phyloP scores from a whole-genome alignment of 2,888 invertebrate species.

The Cheilosia grossa region DNA sequence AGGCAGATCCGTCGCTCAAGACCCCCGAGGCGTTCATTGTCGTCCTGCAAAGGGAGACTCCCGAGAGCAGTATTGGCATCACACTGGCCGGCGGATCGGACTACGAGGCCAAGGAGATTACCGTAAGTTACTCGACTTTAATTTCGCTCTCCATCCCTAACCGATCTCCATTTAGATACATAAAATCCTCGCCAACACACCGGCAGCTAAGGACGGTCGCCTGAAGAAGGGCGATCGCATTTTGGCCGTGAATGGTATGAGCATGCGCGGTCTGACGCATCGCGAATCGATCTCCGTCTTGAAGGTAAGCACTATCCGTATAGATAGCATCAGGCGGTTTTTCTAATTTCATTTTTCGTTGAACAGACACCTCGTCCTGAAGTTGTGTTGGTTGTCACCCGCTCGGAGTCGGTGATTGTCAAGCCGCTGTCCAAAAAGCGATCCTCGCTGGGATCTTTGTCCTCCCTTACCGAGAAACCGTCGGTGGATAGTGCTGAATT shows the following conservation, averaged over 20 bases:
- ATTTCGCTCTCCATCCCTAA: not conserved
- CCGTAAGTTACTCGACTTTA: slow-evolving; percentile 85
- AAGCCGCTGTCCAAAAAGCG: slow-evolving; percentile 82
- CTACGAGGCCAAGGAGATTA: slow-evolving; percentile 96
- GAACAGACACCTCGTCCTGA: slow-evolving; percentile 89
- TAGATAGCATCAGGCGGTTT: not conserved
- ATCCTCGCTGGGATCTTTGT: slow-evolving; percentile 82
- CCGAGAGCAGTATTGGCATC: slow-evolving; percentile 91
- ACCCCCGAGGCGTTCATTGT: slow-evolving; percentile 87
- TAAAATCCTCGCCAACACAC: slow-evolving; percentile 92
- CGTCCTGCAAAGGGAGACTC: slow-evolving; percentile 87
- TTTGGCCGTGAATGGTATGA: slow-evolving; percentile 93
- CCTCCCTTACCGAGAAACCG: slow-evolving; percentile 82
- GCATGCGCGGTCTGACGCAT: slow-evolving; percentile 93
- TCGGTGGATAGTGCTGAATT: slow-evolving; percentile 78
- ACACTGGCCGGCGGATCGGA: slow-evolving; percentile 95
- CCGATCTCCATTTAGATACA: slow-evolving; percentile 86
- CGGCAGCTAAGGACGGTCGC: slow-evolving; percentile 93
- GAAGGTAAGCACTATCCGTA: slow-evolving; percentile 85
- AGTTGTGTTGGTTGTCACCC: slow-evolving; percentile 90
- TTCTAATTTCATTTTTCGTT: slow-evolving; percentile 54
- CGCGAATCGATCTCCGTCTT: slow-evolving; percentile 93
- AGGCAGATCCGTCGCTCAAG: slow-evolving; percentile 87
- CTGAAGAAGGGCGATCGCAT: slow-evolving; percentile 94
- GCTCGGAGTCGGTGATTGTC: slow-evolving; percentile 83